Percentiles rank a stretch among this genome's conserved stretches.
These are phyloP conservation scores for Microtus obscurus DNA, from an alignment of 2,797 vertebrate species.

Conservation along the genomic window DNA sequence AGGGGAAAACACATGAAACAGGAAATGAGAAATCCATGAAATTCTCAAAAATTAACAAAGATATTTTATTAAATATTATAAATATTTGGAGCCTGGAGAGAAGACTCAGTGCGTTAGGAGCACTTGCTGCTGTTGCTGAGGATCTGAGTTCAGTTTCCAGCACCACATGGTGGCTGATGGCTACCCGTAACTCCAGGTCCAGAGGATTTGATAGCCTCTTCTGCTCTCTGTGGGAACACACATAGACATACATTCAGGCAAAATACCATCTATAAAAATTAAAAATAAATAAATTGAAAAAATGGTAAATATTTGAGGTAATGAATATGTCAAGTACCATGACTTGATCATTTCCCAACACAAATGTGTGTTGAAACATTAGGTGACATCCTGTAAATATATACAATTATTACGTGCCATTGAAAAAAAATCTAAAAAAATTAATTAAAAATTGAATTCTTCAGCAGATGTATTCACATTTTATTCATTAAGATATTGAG, in stretches of 20 bases:
- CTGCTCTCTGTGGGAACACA: background rate
- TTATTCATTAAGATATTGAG: background rate
- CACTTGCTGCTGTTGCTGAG: too few relatives aligned
- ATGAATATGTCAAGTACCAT: background rate
- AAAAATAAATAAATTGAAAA: background rate
- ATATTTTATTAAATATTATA: background rate
- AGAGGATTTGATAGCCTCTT: background rate
- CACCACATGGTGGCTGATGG: too few relatives aligned
- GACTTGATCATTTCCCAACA: background rate
- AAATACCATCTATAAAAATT: background rate
- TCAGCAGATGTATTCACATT: background rate
- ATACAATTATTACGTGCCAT: background rate
- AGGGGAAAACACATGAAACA: too few relatives aligned
- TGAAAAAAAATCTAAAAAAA: background rate
- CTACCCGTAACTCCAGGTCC: background rate
- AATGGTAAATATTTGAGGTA: background rate
- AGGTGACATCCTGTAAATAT: too few relatives aligned
- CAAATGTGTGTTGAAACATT: background rate
- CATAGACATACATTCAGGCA: background rate
- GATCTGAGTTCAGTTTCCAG: background rate
- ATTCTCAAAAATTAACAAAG: background rate
- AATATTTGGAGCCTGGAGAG: background rate
- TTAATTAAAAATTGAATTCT: background rate
- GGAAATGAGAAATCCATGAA: background rate
- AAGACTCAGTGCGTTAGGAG: background rate